Base-by-base conservation (phyloP, 2,113 vertebrate species). In the Candoia aspera region DNA sequence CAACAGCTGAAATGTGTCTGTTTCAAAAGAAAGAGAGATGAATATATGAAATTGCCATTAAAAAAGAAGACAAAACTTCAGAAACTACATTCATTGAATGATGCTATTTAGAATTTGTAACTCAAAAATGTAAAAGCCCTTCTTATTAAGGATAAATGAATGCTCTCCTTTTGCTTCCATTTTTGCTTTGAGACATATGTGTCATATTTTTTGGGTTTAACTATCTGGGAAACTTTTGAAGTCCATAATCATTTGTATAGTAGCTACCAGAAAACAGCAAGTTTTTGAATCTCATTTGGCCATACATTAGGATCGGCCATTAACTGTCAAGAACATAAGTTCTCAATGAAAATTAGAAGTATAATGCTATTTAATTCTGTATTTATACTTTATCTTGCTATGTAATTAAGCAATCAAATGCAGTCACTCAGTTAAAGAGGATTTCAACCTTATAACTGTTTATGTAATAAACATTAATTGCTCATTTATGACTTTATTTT, bases 341-440 rank as follows among this genome's bases (percentile, higher is more conserved):
- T 46, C 93, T 59, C 88, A 21, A 94, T 93, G 95, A 94, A 88
- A 95, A 96, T 94, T 94, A 83, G 68, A 17, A 57, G 53, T 84
- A 90, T 95, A 95, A 94, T 94, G 0, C 13, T 95, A 92, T 96
- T 96, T 96, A 90, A 86, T 95, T 96, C 95, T 96, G 60, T 37
- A 1, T 95, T 96, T 96, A 93, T 59, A 79, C 93, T 95, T 91
- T 90, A 94, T 87, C 91, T 95, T 96, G 91, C 92, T 94, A 55
- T 93, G 92, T 93, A 96, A 95, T 96, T 96, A 96, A 93, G 73
- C 54, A 60, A 88, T 90, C 89, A 91, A 95, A 89, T 57, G 68
- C 86, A 90, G 68, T 91, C 88, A 91, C 1, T 0, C 95, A 95
- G 95, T 96, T 96, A 95, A 95, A 94, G 91, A 94, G 92, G 93